Conservation (phyloP, 2,888 invertebrate species). For the Lamproptera curius region DNA sequence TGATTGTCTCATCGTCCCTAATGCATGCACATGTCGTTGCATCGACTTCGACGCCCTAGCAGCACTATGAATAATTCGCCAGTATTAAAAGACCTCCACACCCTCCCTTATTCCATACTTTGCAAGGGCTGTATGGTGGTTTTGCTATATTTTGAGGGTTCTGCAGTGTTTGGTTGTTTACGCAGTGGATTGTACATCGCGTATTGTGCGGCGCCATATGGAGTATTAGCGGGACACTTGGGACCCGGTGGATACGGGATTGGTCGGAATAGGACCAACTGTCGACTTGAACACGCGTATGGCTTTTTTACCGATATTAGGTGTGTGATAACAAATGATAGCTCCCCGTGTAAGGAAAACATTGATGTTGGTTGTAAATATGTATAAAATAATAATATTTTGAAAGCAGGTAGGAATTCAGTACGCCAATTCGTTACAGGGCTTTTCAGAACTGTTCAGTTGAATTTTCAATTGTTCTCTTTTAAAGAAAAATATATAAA, state of each 20-base stretch:
- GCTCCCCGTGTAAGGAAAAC: constrained; percentile 70
- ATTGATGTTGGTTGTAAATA: no score
- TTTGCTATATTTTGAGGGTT: constrained; percentile 32
- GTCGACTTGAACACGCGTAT: constrained; percentile 56
- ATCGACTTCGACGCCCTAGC: constrained; percentile 65
- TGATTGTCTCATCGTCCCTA: constrained; percentile 68
- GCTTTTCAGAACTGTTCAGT: no score
- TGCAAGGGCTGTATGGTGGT: constrained; percentile 10
- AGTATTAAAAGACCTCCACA: constrained; percentile 35
- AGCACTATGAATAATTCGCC: constrained; percentile 55
- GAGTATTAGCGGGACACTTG: constrained; percentile 73
- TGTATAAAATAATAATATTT: no score
- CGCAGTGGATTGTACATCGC: constrained; percentile 37
- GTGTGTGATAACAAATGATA: constrained; percentile 38
- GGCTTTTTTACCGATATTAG: constrained; percentile 32
- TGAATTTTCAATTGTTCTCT: no score
- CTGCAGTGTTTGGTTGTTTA: constrained; percentile 49
- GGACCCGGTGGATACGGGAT: constrained; percentile 60
- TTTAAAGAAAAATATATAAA: no score
- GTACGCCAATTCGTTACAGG: no score
- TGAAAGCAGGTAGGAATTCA: no score
- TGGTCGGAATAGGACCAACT: constrained; percentile 67
- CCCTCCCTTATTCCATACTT: constrained; percentile 20
- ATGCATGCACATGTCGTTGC: constrained; percentile 76
- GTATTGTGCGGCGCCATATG: constrained; percentile 69